phyloP scores from a whole-genome alignment of 92 coral and sea anemone species.

The Porites evermanni region DNA sequence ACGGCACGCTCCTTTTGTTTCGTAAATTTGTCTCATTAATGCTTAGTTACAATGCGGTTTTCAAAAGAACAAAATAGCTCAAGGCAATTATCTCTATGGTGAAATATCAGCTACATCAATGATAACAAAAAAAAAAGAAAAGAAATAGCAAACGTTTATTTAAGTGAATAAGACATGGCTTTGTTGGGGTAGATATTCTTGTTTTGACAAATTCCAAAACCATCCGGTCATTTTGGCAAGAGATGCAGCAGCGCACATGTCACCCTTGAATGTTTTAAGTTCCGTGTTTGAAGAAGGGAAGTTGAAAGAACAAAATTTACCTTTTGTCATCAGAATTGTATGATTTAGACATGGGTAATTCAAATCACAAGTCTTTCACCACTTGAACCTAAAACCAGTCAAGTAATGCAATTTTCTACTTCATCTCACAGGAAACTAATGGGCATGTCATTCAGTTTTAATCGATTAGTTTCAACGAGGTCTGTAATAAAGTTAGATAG shows the following conservation, averaged over 20 bases:
- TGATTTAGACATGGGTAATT: no score
- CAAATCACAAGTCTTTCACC: not conserved
- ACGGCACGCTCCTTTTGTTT: constrained; percentile 30
- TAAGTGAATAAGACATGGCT: not conserved
- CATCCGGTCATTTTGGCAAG: not conserved
- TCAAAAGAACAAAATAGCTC: constrained; percentile 16
- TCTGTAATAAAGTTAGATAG: no score
- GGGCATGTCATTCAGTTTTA: no score
- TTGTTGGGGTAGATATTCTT: constrained; percentile 17
- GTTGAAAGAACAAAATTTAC: not conserved
- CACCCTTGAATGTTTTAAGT: not conserved
- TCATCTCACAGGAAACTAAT: no score
- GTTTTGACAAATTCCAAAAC: constrained; percentile 29
- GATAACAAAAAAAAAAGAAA: not conserved
- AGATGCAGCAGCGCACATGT: no score
- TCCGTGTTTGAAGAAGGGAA: constrained; percentile 5
- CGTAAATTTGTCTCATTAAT: constrained; percentile 25
- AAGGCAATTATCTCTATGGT: constrained; percentile 7
- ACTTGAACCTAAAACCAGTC: not conserved
- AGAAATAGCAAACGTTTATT: no score
- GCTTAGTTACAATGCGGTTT: constrained; percentile 8
- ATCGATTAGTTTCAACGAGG: no score
- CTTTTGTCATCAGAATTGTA: not conserved
- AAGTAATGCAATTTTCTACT: not conserved
- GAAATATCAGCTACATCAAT: not conserved